Evolutionary conservation across 1,140 invertebrate genomes (phyloP).

Genomic region (Drosophila dunni): DNA sequence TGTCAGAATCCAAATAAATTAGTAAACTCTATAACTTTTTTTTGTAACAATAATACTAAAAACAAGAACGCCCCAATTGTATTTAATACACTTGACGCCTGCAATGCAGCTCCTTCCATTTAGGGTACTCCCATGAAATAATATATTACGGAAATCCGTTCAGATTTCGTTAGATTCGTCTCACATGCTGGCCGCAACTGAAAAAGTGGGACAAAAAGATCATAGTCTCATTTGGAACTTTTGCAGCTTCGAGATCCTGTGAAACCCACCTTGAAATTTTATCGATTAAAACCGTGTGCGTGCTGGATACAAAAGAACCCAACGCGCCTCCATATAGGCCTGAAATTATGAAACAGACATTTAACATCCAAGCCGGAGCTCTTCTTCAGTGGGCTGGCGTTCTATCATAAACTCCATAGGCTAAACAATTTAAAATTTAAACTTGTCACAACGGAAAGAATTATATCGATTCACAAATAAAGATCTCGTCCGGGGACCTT

Average conservation of each 20-base stretch:
- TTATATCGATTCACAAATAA: constrained; percentile 66
- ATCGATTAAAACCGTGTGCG: constrained; percentile 30
- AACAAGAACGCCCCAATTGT: constrained; percentile 23
- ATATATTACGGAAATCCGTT: constrained; percentile 29
- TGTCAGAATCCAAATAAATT: constrained; percentile 52
- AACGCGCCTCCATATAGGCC: constrained; percentile 47
- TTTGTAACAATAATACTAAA: constrained; percentile 7
- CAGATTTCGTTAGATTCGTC: constrained; percentile 41
- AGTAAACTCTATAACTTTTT: constrained; percentile 32
- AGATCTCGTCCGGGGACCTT: constrained; percentile 17
- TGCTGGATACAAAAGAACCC: constrained; percentile 41
- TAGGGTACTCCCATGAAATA: constrained; percentile 25
- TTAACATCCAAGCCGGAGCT: constrained; percentile 31
- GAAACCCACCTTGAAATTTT: constrained; percentile 53
- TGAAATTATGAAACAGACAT: constrained; percentile 55
- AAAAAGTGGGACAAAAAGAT: constrained; percentile 61
- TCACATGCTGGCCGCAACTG: constrained; percentile 50
- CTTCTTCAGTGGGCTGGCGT: constrained; percentile 42
- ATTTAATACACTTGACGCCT: constrained; percentile 40
- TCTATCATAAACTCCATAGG: constrained; percentile 59
- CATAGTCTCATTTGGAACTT: constrained; percentile 46
- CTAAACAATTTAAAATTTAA: constrained; percentile 22
- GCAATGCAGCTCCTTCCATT: constrained; percentile 32
- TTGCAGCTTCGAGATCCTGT: constrained; percentile 27
- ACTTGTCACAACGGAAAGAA: constrained; percentile 54